Percentiles rank a stretch among this genome's conserved stretches.
These are phyloP conservation scores for Chironomus striatipennis DNA, from an alignment of 1,140 invertebrate species.

Conservation along the genomic window DNA sequence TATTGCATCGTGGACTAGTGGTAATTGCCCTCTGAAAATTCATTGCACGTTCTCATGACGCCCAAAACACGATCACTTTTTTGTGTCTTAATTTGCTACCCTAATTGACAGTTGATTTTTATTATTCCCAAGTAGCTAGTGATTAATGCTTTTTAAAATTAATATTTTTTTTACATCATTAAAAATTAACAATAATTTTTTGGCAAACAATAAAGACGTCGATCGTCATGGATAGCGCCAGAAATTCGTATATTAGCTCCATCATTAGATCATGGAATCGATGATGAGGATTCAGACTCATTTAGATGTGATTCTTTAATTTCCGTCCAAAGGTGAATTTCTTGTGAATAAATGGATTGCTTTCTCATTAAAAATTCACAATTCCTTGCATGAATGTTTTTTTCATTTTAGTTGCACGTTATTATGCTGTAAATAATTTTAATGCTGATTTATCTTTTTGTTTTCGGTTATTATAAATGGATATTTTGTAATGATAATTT, in stretches of 20 bases:
- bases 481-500: conserved; percentile 26
- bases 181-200: not conserved
- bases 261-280: conserved; percentile 64
- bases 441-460: conserved; percentile 6
- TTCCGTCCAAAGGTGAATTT: not conserved
- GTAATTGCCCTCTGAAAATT: not conserved
- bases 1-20: not conserved
- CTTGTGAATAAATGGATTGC: not conserved
- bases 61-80: not conserved
- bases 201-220: conserved; percentile 46
- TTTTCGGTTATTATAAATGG: conserved; percentile 16
- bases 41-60: not conserved
- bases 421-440: conserved; percentile 26
- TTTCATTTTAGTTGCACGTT: no score
- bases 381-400: conserved; percentile 28
- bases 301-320: conserved; percentile 30
- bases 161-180: not conserved
- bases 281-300: conserved; percentile 37
- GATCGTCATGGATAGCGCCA: conserved; percentile 55
- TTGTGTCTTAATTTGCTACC: conserved; percentile 1
- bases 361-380: conserved; percentile 24
- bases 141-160: not conserved
- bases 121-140: not conserved
- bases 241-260: conserved; percentile 69
- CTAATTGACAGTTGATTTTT: not conserved